Evolutionary conservation across 1,140 invertebrate genomes (phyloP).

Genomic region (Tetramorium simillimum): DNA sequence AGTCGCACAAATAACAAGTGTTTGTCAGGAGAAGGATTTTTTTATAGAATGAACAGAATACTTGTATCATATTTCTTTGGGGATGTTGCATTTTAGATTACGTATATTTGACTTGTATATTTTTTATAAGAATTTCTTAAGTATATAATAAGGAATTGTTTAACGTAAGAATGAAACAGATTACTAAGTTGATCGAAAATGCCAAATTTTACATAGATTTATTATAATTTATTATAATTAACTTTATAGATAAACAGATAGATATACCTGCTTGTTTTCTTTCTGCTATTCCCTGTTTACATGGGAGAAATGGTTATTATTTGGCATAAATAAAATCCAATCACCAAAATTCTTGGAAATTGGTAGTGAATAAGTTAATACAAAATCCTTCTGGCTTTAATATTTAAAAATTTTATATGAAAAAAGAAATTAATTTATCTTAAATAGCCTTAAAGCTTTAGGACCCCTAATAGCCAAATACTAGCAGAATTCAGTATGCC

Average conservation of each 20-base stretch:
- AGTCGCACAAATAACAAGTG: not conserved
- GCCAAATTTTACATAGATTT: not conserved
- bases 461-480: too few relatives aligned
- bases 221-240: conserved; percentile 17
- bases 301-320: not conserved
- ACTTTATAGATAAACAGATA: not conserved
- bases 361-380: conserved; percentile 69
- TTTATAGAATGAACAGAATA: not conserved
- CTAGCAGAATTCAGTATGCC: too few relatives aligned
- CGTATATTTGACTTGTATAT: not conserved
- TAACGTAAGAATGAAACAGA: conserved; percentile 15
- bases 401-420: conserved; percentile 45
- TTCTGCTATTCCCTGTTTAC: not conserved
- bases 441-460: not conserved
- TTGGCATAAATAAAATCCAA: not conserved
- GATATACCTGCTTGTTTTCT: conserved; percentile 3
- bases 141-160: conserved; percentile 21
- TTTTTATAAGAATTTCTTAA: not conserved
- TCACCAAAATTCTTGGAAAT: not conserved
- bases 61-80: not conserved
- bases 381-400: conserved; percentile 45
- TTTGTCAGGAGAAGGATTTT: not conserved
- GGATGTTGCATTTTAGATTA: not conserved
- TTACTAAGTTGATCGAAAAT: not conserved
- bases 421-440: conserved; percentile 4